Base-by-base conservation (phyloP, 2,888 invertebrate genomes). In the Microchrysa polita region DNA sequence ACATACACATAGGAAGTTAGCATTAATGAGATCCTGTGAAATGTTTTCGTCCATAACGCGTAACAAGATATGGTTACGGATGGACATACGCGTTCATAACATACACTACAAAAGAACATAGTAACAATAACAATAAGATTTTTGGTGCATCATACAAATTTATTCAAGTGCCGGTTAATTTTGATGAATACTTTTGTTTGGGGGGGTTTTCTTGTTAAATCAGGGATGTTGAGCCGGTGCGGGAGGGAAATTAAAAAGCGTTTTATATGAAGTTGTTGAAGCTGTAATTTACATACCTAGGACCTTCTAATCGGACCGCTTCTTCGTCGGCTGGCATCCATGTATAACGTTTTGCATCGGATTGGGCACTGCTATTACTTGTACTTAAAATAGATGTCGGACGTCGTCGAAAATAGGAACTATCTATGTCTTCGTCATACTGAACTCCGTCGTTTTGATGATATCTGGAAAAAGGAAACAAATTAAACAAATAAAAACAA, bases 241-340 rank as follows among this genome's bases (percentile, higher is more conserved):
- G 52, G 52, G 16, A 4, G 14, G 14, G 2, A 52, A 52, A 52
- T n/a, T 5, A 52, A 5, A 52, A 52, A 52, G 18, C 52, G 52
- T 52, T 18, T 4, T 2, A 12, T 18, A 52, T 52, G 52, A 5
- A 1, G 1, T 14, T 44, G n/a, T n/a, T n/a, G n/a, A n/a, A n/a
- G n/a, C n/a, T n/a, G n/a, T 57, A 12, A 1, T 2, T 18, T n/a
- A 75, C 85, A 84, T 77, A 88, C 86, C 88, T 87, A 80, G 91
- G 91, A 85, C 91, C 89, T 81, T 92, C 93, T 88, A 92, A 88
- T 84, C 90, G 88, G 79, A 89, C 88, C 80, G 90, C 89, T 77
- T 89, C 89, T 83, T 92, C 92, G 86, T 92, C 92, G 80, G 92
- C 91, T 75, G 91, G 90, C 87, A 91, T 89, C 93, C 92, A 92